A percentile compares a stretch with the other conserved stretches of the same genome.
These are phyloP conservation scores for Brevimyrus niger DNA, from an alignment of 2,113 vertebrate genomes.

Conservation along the genomic window DNA sequence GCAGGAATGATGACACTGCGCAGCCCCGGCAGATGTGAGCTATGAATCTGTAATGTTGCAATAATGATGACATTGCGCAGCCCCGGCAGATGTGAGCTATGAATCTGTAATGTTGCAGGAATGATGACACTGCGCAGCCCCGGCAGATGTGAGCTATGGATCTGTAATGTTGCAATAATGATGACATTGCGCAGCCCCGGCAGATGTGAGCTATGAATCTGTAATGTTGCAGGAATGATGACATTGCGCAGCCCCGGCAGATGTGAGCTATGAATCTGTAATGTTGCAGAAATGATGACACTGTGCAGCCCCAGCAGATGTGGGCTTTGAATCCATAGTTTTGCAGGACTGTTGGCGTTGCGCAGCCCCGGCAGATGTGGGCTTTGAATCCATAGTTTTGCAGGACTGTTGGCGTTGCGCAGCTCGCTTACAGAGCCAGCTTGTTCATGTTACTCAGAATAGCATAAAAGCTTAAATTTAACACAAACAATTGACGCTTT, in stretches of 20 bases:
- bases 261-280: not conserved
- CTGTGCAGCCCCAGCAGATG: not conserved
- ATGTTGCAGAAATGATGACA: not conserved
- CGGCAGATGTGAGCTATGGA: not conserved
- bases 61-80: too few species aligned
- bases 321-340: not conserved
- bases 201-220: not conserved
- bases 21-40: not conserved
- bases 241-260: not conserved
- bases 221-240: not conserved
- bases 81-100: not conserved
- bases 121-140: not conserved
- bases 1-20: not conserved
- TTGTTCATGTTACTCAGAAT: not conserved
- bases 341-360: not conserved
- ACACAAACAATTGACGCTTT: constrained; percentile 8
- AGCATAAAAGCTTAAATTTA: not conserved
- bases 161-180: too few species aligned
- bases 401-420: not conserved
- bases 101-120: not conserved
- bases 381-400: not conserved
- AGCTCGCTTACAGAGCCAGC: not conserved
- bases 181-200: too few species aligned
- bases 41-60: too few species aligned
- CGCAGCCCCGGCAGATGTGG: not conserved